These are phyloP conservation scores for Blastobasis adustella DNA, from an alignment of 2,888 invertebrate genomes.

Conservation along the genomic window DNA sequence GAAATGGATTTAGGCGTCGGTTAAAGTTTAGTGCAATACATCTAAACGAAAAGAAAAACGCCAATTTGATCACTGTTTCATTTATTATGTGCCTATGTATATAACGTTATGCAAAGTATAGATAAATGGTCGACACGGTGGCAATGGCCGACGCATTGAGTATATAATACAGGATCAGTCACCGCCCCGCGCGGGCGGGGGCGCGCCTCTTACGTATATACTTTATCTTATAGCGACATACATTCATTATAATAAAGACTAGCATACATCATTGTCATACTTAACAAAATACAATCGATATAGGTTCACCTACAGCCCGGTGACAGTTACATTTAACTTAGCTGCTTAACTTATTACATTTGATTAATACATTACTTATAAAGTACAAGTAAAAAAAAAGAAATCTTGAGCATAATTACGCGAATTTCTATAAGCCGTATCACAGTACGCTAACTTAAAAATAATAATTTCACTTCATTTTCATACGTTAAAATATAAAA, in stretches of 20 bases:
- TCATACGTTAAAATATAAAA: not conserved
- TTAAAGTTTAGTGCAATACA: too few species aligned
- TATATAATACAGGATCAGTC: too few species aligned
- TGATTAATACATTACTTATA: constrained; percentile 35
- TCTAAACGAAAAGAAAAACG: not conserved
- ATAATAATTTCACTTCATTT: constrained; percentile 24
- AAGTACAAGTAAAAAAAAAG: constrained; percentile 35
- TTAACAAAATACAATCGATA: constrained; percentile 45
- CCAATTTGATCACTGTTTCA: not conserved
- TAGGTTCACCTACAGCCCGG: constrained; percentile 24
- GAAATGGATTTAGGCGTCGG: too few species aligned
- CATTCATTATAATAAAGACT: constrained; percentile 62
- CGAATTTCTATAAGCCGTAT: constrained; percentile 59
- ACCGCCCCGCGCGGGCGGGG: too few species aligned
- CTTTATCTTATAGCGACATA: constrained; percentile 40
- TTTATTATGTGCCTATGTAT: not conserved
- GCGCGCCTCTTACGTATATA: constrained; percentile 15
- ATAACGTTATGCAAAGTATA: not conserved
- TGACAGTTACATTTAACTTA: constrained; percentile 15
- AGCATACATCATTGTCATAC: constrained; percentile 65
- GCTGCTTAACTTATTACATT: constrained; percentile 17
- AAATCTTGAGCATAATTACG: constrained; percentile 61
- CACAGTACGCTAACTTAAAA: constrained; percentile 66
- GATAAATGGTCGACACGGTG: not conserved
- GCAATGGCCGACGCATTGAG: too few species aligned